Percentiles rank a stretch among this genome's conserved stretches.
Conservation (phyloP, 2,888 invertebrate genomes). For the Mythimna albipuncta region DNA sequence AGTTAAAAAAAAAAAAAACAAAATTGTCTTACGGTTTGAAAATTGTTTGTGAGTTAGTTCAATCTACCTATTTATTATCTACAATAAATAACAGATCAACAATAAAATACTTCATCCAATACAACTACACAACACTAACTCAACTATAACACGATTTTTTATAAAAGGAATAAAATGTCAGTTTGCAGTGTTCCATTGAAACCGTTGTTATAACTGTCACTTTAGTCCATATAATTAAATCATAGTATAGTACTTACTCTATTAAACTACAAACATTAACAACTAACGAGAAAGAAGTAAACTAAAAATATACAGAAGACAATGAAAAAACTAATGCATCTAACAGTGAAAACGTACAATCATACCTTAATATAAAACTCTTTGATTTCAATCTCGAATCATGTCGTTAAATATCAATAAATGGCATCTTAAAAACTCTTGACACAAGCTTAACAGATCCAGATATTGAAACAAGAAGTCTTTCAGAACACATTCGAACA, state of each 20-base stretch:
- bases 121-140: constrained; percentile 41
- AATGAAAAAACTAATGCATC: constrained; percentile 8
- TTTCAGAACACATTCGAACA: constrained; percentile 26
- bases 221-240: no score
- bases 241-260: no score
- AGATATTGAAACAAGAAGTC: constrained; percentile 11
- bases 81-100: constrained; percentile 51
- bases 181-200: no score
- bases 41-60: constrained; percentile 16
- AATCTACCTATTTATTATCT: constrained; percentile 49
- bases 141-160: constrained; percentile 4
- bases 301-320: neutral
- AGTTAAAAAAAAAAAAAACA: neutral
- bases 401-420: constrained; percentile 22
- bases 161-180: no score
- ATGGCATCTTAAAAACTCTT: constrained; percentile 28
- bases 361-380: constrained; percentile 17
- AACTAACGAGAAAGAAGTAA: neutral
- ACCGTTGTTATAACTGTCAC: no score
- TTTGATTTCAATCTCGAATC: constrained; percentile 2
- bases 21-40: neutral
- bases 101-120: constrained; percentile 1
- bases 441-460: constrained; percentile 13
- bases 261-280: neutral
- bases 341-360: neutral